Percentiles rank a stretch among this genome's conserved stretches.
Evolutionary conservation across 2,113 vertebrate genomes (phyloP).

Genomic region (Grantiella picta): DNA sequence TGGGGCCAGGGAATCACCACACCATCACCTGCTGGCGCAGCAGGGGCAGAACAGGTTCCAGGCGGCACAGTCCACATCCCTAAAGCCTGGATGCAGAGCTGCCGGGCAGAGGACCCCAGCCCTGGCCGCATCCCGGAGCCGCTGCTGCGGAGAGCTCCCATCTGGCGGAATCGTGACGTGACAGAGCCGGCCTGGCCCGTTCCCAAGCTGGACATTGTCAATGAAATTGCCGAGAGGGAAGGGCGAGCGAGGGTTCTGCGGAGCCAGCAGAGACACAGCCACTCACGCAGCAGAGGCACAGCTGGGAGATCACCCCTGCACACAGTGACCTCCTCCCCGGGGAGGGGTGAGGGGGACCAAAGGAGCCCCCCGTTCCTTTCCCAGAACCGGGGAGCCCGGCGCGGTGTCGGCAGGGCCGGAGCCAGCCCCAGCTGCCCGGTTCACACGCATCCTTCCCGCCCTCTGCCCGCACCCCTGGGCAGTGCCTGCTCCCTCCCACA

Average conservation of each 20-base stretch:
- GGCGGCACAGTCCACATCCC: neutral
- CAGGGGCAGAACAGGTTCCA: neutral
- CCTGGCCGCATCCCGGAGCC: rapidly evolving
- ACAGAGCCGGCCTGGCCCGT: neutral
- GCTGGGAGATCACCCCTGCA: neutral
- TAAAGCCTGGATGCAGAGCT: neutral
- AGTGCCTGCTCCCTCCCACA: neutral
- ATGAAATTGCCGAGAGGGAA: neutral
- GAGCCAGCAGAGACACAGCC: neutral
- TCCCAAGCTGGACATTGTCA: neutral
- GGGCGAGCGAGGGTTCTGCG: rapidly evolving
- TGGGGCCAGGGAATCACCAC: rapidly evolving
- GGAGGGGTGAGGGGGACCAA: neutral
- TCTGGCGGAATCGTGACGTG: rapidly evolving
- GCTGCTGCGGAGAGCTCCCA: neutral
- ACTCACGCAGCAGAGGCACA: neutral
- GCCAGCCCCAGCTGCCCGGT: neutral
- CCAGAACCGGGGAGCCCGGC: neutral
- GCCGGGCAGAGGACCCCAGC: neutral
- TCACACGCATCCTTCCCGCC: neutral
- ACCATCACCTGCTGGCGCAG: neutral
- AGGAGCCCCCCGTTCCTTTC: neutral
- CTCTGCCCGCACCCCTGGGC: neutral
- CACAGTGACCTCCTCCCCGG: neutral
- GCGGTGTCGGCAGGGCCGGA: neutral